These are phyloP conservation scores for Amblyraja radiata DNA, from an alignment of 2,797 vertebrate genomes.

Conservation along the genomic window DNA sequence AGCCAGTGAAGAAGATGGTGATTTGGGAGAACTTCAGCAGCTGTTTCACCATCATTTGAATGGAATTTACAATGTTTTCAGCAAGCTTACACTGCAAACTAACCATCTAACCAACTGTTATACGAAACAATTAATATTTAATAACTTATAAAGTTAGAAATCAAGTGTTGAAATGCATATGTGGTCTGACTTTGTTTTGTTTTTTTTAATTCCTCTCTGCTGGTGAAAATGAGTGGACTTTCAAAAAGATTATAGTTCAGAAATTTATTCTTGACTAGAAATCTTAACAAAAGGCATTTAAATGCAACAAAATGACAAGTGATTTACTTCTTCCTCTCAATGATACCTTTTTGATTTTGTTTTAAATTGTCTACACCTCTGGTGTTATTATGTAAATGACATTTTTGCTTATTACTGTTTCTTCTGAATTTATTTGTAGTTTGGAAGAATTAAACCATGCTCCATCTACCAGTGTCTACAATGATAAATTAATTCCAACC, in stretches of 20 bases:
- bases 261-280: neutral
- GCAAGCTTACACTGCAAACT: slow-evolving; percentile 66
- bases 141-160: slow-evolving; percentile 53
- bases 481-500: neutral
- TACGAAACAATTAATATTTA: slow-evolving; percentile 66
- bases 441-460: neutral
- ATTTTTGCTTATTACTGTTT: neutral
- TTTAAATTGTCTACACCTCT: neutral
- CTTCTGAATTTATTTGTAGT: neutral
- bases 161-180: neutral
- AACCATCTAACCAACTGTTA: slow-evolving; percentile 68
- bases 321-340: neutral
- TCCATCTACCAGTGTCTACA: neutral
- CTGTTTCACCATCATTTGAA: slow-evolving; percentile 68
- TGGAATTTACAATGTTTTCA: slow-evolving; percentile 67
- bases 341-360: neutral
- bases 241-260: neutral
- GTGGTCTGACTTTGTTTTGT: neutral
- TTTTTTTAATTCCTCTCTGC: neutral
- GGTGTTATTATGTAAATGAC: neutral
- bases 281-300: neutral
- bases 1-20: slow-evolving; percentile 52
- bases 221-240: neutral
- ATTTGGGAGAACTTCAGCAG: slow-evolving; percentile 58
- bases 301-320: neutral